These are phyloP conservation scores for Apeltes quadracus DNA, from an alignment of 2,113 vertebrate genomes.

Conservation along the genomic window DNA sequence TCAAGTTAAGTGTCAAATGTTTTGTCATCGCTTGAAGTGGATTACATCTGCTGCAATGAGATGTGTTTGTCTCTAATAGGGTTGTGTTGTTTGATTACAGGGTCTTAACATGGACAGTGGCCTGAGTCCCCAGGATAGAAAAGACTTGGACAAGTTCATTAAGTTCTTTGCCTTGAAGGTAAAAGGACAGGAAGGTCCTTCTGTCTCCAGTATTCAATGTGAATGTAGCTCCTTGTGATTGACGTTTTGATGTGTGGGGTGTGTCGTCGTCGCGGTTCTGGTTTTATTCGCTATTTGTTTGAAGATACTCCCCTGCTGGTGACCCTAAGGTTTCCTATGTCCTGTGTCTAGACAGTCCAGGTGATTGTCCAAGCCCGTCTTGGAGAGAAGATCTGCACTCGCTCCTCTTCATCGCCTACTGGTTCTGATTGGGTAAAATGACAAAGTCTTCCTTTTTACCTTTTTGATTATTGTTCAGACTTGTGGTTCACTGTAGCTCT, in stretches of 20 bases:
- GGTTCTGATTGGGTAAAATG: slow-evolving; percentile 96
- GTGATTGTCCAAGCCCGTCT: slow-evolving; percentile 98
- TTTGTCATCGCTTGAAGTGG: not conserved
- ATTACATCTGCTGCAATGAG: not conserved
- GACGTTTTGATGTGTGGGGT: not conserved
- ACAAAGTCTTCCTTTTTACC: not conserved
- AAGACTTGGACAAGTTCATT: slow-evolving; percentile 99
- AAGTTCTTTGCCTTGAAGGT: slow-evolving; percentile 99
- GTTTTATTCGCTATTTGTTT: not conserved
- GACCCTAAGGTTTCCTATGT: not conserved
- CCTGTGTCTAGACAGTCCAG: slow-evolving; percentile 88
- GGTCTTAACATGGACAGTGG: slow-evolving; percentile 92
- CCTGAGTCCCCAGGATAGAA: slow-evolving; percentile 96
- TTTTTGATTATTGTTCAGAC: not conserved
- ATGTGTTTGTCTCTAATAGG: not conserved
- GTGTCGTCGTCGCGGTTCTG: not conserved
- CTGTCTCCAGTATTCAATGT: not conserved
- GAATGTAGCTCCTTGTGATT: not conserved
- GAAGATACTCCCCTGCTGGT: not conserved
- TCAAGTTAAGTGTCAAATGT: not conserved
- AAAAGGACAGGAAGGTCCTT: not conserved
- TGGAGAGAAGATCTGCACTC: slow-evolving; percentile 96
- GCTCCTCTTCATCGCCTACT: slow-evolving; percentile 95
- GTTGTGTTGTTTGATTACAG: slow-evolving; percentile 65
- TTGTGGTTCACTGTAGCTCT: not conserved